Evolutionary conservation across 2,797 vertebrate genomes (phyloP).

Genomic region (Enteromius anoplus): DNA sequence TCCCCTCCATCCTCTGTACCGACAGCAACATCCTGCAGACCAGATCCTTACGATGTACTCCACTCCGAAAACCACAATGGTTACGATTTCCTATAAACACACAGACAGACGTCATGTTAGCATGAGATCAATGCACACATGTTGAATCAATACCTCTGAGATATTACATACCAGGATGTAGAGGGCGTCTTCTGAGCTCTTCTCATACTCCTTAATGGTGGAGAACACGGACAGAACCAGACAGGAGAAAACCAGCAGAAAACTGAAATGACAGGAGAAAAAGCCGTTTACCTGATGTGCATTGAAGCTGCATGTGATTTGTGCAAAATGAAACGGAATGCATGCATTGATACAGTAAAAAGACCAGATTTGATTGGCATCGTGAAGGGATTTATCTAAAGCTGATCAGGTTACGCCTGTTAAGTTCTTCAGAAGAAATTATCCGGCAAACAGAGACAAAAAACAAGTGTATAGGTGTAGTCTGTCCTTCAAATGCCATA

Average conservation of each 20-base stretch:
- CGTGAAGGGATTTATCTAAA: not conserved
- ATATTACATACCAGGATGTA: constrained; percentile 87
- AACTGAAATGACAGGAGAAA: constrained; percentile 73
- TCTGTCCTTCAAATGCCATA: constrained; percentile 30
- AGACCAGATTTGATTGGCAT: not conserved
- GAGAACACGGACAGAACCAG: constrained; percentile 97
- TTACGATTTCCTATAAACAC: constrained; percentile 89
- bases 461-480: constrained; percentile 6
- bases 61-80: constrained; percentile 97
- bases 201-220: constrained; percentile 96
- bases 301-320: not conserved
- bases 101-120: not conserved
- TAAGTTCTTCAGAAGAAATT: not conserved
- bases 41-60: constrained; percentile 97
- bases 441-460: constrained; percentile 4
- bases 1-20: constrained; percentile 94
- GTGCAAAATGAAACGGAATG: not conserved
- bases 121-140: not conserved
- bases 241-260: constrained; percentile 96
- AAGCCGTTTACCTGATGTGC: not conserved
- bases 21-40: constrained; percentile 97
- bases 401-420: not conserved
- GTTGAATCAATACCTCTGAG: not conserved
- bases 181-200: constrained; percentile 94
- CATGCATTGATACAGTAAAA: not conserved